phyloP scores from a whole-genome alignment of 2,888 invertebrate species.

The Limulus polyphemus region DNA sequence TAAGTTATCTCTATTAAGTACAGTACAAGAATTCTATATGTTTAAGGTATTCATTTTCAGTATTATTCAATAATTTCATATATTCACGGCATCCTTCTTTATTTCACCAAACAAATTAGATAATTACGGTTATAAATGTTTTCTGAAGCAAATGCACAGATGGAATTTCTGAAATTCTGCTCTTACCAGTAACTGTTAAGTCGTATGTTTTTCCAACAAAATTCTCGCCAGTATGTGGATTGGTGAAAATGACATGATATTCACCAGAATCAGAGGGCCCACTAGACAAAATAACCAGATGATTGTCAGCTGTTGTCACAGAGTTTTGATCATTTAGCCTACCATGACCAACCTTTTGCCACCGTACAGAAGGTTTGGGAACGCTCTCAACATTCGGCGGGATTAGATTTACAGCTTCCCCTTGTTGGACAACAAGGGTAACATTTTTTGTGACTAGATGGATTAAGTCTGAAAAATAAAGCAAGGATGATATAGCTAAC shows the following conservation, averaged over 20 bases:
- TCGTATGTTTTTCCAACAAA: slow-evolving; percentile 71
- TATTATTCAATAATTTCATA: too few species aligned
- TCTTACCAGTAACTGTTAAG: slow-evolving; percentile 37
- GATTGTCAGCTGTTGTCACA: slow-evolving; percentile 55
- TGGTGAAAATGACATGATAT: slow-evolving; percentile 73
- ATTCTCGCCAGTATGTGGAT: slow-evolving; percentile 76
- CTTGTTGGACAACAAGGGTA: slow-evolving; percentile 55
- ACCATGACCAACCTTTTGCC: slow-evolving; percentile 61
- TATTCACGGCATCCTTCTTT: too few species aligned
- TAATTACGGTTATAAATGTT: too few species aligned
- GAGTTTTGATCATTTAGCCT: slow-evolving; percentile 70
- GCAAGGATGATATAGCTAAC: too few species aligned
- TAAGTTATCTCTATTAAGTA: too few species aligned
- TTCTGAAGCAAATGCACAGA: too few species aligned
- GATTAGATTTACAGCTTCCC: slow-evolving; percentile 67
- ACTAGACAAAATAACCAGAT: slow-evolving; percentile 65
- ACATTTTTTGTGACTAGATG: slow-evolving; percentile 61
- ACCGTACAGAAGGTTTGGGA: slow-evolving; percentile 70
- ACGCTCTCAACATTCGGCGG: slow-evolving; percentile 74
- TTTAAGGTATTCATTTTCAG: too few species aligned
- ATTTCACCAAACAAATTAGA: too few species aligned
- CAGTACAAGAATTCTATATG: too few species aligned
- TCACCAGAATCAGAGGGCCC: slow-evolving; percentile 58
- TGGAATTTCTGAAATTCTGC: too few species aligned
- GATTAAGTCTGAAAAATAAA: slow-evolving; percentile 59